Conservation (phyloP, 64 coral and sea anemone genomes). For the Actinia equina region DNA sequence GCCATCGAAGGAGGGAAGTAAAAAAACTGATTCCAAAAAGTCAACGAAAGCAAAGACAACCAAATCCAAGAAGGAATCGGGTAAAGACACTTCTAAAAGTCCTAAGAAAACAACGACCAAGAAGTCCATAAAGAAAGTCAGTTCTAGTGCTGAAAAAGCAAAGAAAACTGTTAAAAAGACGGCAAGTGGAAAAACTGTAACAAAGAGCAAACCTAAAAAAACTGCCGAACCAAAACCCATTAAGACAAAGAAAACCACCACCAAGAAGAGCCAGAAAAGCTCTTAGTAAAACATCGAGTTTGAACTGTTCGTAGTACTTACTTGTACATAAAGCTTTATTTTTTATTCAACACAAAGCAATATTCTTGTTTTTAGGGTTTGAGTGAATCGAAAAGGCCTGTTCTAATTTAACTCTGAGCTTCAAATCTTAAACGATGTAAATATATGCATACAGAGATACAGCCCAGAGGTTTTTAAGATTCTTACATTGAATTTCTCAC, state of each 20-base stretch:
- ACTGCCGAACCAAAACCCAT: constrained; percentile 49
- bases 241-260: constrained; percentile 38
- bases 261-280: background rate
- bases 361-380: background rate
- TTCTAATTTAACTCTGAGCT: background rate
- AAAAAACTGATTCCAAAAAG: constrained; percentile 17
- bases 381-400: background rate
- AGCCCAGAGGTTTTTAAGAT: background rate
- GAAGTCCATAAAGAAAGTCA: constrained; percentile 23
- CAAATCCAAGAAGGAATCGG: constrained; percentile 9
- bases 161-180: constrained; percentile 26
- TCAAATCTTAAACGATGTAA: background rate
- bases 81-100: constrained; percentile 9
- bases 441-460: background rate
- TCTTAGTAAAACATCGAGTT: background rate
- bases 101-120: constrained; percentile 18
- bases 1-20: background rate
- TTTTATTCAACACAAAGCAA: background rate
- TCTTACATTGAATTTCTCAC: background rate
- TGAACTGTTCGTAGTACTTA: background rate
- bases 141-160: background rate
- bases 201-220: constrained; percentile 53
- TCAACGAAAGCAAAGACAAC: background rate
- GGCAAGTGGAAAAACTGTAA: background rate
- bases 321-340: constrained; percentile 27